These are phyloP conservation scores for Pecten maximus DNA, from an alignment of 2,888 invertebrate species.

Conservation along the genomic window DNA sequence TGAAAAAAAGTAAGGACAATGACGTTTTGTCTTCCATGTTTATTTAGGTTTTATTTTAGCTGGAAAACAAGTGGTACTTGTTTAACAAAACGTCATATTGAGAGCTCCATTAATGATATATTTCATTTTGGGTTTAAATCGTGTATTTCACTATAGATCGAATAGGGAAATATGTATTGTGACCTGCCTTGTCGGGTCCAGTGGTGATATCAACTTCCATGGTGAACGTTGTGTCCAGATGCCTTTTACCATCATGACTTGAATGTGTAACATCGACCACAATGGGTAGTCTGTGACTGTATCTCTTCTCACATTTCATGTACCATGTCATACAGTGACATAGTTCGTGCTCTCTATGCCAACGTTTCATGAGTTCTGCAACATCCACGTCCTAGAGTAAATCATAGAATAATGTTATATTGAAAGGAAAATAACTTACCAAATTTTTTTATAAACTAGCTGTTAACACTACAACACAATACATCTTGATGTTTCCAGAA, in stretches of 20 bases:
- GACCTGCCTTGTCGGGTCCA: neutral
- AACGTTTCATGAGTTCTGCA: neutral
- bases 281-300: neutral
- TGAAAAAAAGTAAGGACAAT: neutral
- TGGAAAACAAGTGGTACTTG: neutral
- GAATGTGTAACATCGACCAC: neutral
- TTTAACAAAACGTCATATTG: too few relatives aligned
- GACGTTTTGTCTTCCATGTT: neutral
- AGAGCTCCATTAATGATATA: too few relatives aligned
- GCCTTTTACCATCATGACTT: neutral
- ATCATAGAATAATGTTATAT: too few relatives aligned
- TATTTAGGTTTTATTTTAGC: neutral
- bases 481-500: too few relatives aligned
- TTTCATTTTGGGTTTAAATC: too few relatives aligned
- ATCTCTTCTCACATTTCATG: neutral
- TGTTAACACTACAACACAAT: too few relatives aligned
- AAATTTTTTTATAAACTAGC: too few relatives aligned
- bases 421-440: too few relatives aligned
- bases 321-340: neutral
- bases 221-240: neutral
- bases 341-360: neutral
- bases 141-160: neutral
- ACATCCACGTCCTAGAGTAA: neutral
- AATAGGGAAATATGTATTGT: neutral
- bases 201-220: conserved; percentile 1